Percentiles rank a stretch among this genome's conserved stretches.
These are phyloP conservation scores for Xerus inauris DNA, from an alignment of 2,113 vertebrate species.

Conservation along the genomic window DNA sequence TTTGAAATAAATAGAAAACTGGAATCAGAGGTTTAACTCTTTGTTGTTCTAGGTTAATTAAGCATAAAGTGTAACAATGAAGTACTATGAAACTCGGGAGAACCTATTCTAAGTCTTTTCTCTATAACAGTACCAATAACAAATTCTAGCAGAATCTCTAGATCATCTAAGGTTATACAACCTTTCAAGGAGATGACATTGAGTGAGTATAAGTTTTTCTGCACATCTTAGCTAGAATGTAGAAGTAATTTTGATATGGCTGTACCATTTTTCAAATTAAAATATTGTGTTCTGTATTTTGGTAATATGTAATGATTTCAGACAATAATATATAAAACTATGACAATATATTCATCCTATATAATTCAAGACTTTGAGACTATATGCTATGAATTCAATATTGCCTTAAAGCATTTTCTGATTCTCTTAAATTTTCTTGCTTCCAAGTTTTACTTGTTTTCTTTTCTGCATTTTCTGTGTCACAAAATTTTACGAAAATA, in stretches of 20 bases:
- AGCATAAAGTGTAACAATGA: background rate
- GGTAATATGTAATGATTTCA: background rate
- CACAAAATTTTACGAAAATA: background rate
- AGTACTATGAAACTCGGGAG: background rate
- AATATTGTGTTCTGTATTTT: background rate
- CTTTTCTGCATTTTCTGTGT: background rate
- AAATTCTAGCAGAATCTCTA: background rate
- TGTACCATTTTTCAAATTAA: conserved; percentile 25
- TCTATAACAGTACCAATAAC: background rate
- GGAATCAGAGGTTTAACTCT: background rate
- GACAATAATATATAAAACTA: background rate
- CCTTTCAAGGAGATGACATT: background rate
- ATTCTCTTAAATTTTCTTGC: background rate
- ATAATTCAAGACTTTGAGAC: background rate
- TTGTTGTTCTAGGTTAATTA: background rate
- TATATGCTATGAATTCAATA: background rate
- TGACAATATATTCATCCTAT: background rate
- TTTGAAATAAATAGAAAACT: conserved; percentile 11
- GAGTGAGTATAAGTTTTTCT: background rate
- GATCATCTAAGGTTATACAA: background rate
- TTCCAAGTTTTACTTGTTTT: background rate
- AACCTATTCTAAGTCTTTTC: background rate
- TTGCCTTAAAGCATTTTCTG: background rate
- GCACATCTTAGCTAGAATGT: background rate
- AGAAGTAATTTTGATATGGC: background rate